phyloP scores from a whole-genome alignment of 2,113 vertebrate species.

The Elanus axillaris region DNA sequence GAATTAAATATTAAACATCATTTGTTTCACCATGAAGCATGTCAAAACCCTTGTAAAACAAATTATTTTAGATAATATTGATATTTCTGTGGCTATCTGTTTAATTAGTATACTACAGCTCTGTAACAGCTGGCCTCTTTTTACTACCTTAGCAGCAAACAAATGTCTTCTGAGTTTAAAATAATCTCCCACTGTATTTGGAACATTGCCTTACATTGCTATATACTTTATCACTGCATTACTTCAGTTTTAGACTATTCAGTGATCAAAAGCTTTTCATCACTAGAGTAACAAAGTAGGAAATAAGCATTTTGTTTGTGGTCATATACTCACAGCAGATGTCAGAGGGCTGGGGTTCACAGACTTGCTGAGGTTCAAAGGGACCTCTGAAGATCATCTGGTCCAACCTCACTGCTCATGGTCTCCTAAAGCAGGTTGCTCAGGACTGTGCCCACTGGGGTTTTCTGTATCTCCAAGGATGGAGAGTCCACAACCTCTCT shows the following conservation, averaged over 20 bases:
- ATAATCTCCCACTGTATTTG: not conserved
- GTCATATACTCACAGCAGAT: not conserved
- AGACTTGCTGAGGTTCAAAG: not conserved
- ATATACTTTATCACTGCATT: not conserved
- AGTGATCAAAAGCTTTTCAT: not conserved
- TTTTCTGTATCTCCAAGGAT: not conserved
- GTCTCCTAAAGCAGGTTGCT: not conserved
- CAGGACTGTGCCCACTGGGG: fast-evolving
- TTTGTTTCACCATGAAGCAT: not conserved
- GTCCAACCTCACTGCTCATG: not conserved
- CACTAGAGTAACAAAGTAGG: not conserved
- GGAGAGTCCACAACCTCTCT: not conserved
- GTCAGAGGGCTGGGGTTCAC: not conserved
- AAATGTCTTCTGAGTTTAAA: not conserved
- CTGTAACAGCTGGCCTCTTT: not conserved
- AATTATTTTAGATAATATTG: not conserved
- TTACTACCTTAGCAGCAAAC: not conserved
- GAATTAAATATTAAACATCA: not conserved
- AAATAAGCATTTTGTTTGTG: not conserved
- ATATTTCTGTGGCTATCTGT: not conserved
- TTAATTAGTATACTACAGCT: not conserved
- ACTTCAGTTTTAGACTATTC: not conserved
- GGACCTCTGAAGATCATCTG: not conserved
- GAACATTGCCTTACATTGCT: not conserved
- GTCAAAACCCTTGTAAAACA: conserved; percentile 3